phyloP scores from a whole-genome alignment of 2,113 vertebrate genomes.

The Ictidomys tridecemlineatus region DNA sequence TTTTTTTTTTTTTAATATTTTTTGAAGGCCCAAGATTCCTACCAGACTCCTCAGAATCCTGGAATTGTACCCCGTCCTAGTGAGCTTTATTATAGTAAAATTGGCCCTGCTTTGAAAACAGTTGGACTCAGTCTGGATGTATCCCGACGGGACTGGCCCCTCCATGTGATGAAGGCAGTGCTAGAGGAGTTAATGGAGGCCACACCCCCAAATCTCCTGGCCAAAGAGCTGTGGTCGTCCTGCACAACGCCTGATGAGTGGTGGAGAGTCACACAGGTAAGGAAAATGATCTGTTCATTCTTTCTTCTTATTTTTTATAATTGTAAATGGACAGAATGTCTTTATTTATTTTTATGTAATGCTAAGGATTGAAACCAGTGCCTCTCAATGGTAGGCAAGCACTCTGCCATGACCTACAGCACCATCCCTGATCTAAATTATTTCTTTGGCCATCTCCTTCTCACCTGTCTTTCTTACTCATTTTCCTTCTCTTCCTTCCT shows the following conservation, averaged over 20 bases:
- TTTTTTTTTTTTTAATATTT: background rate
- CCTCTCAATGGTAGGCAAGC: too few species aligned
- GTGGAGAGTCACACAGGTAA: constrained; percentile 99
- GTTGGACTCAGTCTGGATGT: constrained; percentile 97
- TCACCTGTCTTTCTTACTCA: background rate
- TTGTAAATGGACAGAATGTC: too few species aligned
- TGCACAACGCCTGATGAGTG: constrained; percentile 98
- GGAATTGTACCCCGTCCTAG: constrained; percentile 97
- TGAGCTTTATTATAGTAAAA: constrained; percentile 99
- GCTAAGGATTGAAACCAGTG: too few species aligned
- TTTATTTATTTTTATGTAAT: too few species aligned
- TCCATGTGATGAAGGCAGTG: constrained; percentile 97
- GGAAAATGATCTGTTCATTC: background rate
- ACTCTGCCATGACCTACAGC: too few species aligned
- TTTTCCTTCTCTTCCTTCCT: background rate
- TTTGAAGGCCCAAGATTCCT: constrained; percentile 94
- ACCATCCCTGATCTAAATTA: background rate
- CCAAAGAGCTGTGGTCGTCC: constrained; percentile 98
- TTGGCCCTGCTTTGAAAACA: constrained; percentile 95
- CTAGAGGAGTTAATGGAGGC: constrained; percentile 97
- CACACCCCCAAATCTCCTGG: constrained; percentile 96
- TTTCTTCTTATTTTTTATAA: too few species aligned
- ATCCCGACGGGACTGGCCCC: constrained; percentile 97
- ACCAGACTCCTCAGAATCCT: constrained; percentile 94
- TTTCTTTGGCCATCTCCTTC: background rate